Base-by-base conservation (phyloP, 2,888 invertebrate genomes). In the Hoplodrina ambigua region DNA sequence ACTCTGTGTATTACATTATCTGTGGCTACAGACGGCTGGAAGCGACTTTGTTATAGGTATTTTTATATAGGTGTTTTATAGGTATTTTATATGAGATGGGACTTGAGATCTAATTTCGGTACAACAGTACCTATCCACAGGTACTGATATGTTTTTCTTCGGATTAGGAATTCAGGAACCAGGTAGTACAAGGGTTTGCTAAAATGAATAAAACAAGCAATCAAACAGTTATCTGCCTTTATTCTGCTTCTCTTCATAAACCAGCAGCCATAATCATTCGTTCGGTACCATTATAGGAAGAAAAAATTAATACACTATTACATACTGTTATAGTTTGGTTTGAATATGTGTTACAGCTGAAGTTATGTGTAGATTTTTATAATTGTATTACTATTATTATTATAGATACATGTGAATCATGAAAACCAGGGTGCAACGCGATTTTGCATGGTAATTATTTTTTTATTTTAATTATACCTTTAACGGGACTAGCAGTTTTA, bases 171-270 rank as follows among this genome's bases (percentile, higher is more conserved):
- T 8, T 37, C 8, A 8, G 37, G 37, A 37, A 8, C 37, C 8
- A 37, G 37, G 37, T 37, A 46, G 5, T 50, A 44, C 0, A 6
- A 53, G 50, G 54, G 55, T 0, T 49, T 6, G 6, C 15, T 4
- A 44, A 30, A 50, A 69, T 70, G 41, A 94, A 94, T 93, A 90
- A 96, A 95, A 95, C 94, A 91, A 93, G 77, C 82, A 90, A 89
- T 94, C 94, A 94, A 96, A 96, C 96, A 96, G 96, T 94, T 94
- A 96, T 95, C 94, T 95, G 94, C 93, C 95, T 96, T 96, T 96
- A 96, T 93, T 96, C 93, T 93, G 93, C 94, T 88, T 90, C 92
- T 92, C 90, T 90, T 94, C 93, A 86, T 92, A 92, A 93, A 90
- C 95, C 95, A 94, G 95, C 96, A 94, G 96, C 96, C 95, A 95